Base-by-base conservation (phyloP, 2,113 vertebrate species). In the Trogon melanurus region DNA sequence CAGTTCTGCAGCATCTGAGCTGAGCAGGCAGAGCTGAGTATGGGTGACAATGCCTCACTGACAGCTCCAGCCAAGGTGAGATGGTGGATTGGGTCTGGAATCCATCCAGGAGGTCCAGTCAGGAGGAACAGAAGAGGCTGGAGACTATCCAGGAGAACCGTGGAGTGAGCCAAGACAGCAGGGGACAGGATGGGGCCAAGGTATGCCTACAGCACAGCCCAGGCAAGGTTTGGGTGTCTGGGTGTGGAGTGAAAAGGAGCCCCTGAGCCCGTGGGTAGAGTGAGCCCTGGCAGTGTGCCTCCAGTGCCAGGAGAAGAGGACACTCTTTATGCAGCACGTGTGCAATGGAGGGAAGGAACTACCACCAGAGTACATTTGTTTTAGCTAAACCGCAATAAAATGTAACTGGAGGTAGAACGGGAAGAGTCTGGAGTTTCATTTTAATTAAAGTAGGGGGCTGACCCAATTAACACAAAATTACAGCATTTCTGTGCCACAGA, bases 321-420 rank as follows among this genome's bases (percentile, higher is more conserved):
- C 69, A n/a, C 34, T 47, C 64, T 45, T 32, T 22, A 22, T 48
- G n/a, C 15, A 82, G 29, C 23, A 6, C 27, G 88, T 57, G 21
- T 45, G 25, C 56, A 32, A 36, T 25, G 30, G 54, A 79, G 34
- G 27, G 51, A 69, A 84, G 41, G 61, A 81, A 54, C 69, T 21
- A 69, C 48, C 16, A 10, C n/a, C 50, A 41, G 15, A 11, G 25
- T 64, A 18, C 19, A 6, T 78, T 91, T 70, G 30, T 34, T 80
- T 89, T 70, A 80, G 56, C 36, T 36, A 48, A 89, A 45, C 51
- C 65, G 56, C 65, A 81, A 74, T 86, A 64, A 85, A 94, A 91
- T 0, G 0, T 81, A 91, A 57, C 71, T 73, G 62, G 73, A 94
- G 38, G 27, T 75, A 65, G 45, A 85, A 64, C 0, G 4, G 48